These are phyloP conservation scores for cattle (Bos taurus) DNA, from an alignment of 2,113 vertebrate genomes.

Conservation along the genomic window ARS-UCD2.0 NC_037349.1:39259001-39259500, in stretches of 20 bases:
- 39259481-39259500: neutral
- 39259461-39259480: neutral
- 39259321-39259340: neutral
- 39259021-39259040: neutral
- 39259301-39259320: neutral
- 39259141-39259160: slow-evolving; percentile 17
- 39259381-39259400: neutral
- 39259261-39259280: neutral
- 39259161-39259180: neutral
- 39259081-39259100: neutral
- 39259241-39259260: neutral
- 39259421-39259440: neutral
- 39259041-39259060: neutral
- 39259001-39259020: slow-evolving; percentile 1
- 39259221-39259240: neutral
- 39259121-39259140: neutral
- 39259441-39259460: neutral
- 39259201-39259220: slow-evolving; percentile 30
- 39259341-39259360: neutral
- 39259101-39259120: neutral
- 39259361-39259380: neutral
- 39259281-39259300: neutral
- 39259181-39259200: neutral
- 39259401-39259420: neutral
- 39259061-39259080: slow-evolving; percentile 14